Evolutionary conservation across 2,113 vertebrate genomes (phyloP), one percentile per base, ranked within the genome.

Genomic region (Todiramphus saurophagus): DNA sequence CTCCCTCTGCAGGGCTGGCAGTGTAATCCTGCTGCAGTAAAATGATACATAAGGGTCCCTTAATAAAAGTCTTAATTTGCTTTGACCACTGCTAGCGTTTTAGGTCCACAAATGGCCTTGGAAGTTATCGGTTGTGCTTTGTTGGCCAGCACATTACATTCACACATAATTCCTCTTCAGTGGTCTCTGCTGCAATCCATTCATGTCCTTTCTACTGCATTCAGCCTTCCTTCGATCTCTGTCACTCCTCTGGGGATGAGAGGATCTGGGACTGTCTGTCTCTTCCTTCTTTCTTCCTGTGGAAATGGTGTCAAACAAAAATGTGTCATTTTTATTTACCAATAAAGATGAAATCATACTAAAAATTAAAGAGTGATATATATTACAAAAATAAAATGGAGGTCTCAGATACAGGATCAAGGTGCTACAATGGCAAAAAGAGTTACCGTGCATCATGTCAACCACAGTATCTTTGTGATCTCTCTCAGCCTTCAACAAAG

Each of bases 1-100:
- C 87, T 95, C 51, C 82, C 87, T 93, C 79, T 88, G 64, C 87
- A 93, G 82, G 82, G 69, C 90, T 95, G 64, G 62, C 43, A 69
- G 59, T 19, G 35, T 92, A 96, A 96, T 96, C 93, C 93, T 82
- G 62, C 82, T 83, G 64, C 81, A 83, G 55, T 76, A 81, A 92
- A 95, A 96, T 60, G 51, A 90, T 94, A 91, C 89, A 68, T 93
- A 70, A 66, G 87, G 89, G 67, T 87, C 41, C 67, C 37, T 41
- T 96, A 96, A 94, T 95, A 94, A 95, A 95, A 87, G 80, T 66
- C 44, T 82, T 93, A 93, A 96, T 97, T 96, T 96, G 48, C 85
- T 97, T 90, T 94, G 93, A 92, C 95, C 93, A 94, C 64, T 60
- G 59, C 76, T 93, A 86, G 75, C 67, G 77, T 93, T 93, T 94